phyloP scores from a whole-genome alignment of 53 echinoderm and acorn worm genomes.

The Luidia sarsii region DNA sequence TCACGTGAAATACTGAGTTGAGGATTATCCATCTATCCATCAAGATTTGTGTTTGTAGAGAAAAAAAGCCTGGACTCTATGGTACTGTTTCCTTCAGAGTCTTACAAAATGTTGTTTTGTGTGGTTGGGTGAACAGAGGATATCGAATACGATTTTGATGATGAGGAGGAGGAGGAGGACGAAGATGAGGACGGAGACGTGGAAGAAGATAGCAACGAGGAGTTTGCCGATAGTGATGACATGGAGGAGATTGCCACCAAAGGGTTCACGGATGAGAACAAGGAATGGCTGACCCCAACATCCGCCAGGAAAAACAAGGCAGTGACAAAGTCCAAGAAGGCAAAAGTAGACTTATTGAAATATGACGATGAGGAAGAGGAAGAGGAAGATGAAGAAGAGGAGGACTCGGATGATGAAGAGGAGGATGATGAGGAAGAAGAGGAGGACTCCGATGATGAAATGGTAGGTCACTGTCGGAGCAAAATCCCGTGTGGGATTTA shows the following conservation, averaged over 20 bases:
- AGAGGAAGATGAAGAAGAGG: conserved; percentile 44
- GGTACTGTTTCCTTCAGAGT: too few species aligned
- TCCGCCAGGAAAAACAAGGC: neutral
- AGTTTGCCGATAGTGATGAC: conserved; percentile 54
- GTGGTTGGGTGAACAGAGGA: conserved; percentile 25
- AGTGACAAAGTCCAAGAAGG: neutral
- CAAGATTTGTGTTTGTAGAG: too few species aligned
- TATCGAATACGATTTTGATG: conserved; percentile 51
- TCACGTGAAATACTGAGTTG: too few species aligned
- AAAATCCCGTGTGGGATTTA: too few species aligned
- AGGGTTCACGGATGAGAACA: conserved; percentile 89
- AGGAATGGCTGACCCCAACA: conserved; percentile 66
- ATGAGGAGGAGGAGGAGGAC: conserved; percentile 28
- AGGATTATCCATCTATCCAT: too few species aligned
- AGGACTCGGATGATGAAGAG: conserved; percentile 19
- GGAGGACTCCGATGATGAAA: conserved; percentile 54
- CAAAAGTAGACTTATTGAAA: too few species aligned
- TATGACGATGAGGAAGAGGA: conserved; percentile 28
- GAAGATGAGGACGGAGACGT: conserved; percentile 34
- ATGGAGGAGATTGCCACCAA: conserved; percentile 56
- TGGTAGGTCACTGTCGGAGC: too few species aligned
- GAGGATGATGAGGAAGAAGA: conserved; percentile 20
- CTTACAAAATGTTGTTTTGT: too few species aligned
- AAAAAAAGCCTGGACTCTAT: too few species aligned
- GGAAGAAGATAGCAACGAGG: conserved; percentile 50